Evolutionary conservation across 2,797 vertebrate species (phyloP), one percentile per base, ranked within the genome.

Genomic region (Crenuchus spilurus): DNA sequence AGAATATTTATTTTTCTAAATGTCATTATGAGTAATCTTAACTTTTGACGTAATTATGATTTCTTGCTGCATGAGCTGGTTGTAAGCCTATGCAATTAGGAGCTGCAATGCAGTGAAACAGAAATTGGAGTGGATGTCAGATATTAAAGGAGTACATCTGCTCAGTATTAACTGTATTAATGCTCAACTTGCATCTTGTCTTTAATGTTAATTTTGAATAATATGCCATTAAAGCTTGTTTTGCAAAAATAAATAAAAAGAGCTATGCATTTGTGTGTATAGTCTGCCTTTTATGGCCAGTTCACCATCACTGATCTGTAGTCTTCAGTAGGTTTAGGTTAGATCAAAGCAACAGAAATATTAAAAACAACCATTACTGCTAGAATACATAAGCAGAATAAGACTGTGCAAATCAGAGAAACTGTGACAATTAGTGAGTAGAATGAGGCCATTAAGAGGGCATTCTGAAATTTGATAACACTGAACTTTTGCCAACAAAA

Each of bases 1-100:
- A 52, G 24, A 2, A 49, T 70, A 51, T 72, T 63, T 70, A 70
- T 78, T 76, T 79, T 76, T 69, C 44, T 73, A 76, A 73, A 13
- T n/a, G 39, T 22, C 18, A 58, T 68, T 62, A 48, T 26, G 16
- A 26, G 7, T 20, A 10, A 16, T 9, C 22, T 60, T 61, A 5
- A 44, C 26, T 2, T 30, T 49, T 10, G 44, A 8, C n/a, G 5
- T 64, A 57, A 6, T 54, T 13, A 9, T 22, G 2, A 42, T 64
- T 24, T 4, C 18, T 31, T 26, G 28, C n/a, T 70, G 49, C 37
- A n/a, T 60, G n/a, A 54, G 49, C 44, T 28, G 20, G n/a, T 57
- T 58, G 39, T 33, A 20, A 10, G 10, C 31, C 24, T 20, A 33
- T 64, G 37, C 37, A 64, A 42, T 44, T 54, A n/a, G 31, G n/a